Conservation (phyloP, 2,888 invertebrate genomes). For the Dryadula phaetusa region DNA sequence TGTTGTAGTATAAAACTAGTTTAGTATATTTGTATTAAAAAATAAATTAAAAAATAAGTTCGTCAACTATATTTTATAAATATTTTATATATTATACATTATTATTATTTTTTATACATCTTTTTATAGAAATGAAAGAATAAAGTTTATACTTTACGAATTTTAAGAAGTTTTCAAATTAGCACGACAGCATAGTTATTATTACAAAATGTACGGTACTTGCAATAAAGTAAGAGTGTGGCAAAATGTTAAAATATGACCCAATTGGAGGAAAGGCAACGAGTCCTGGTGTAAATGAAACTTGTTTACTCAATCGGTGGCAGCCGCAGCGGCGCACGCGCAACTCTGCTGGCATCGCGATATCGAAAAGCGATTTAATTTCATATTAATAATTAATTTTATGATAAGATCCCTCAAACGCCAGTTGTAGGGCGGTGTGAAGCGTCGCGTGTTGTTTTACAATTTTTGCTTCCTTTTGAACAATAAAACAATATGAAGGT, state of each 20-base stretch:
- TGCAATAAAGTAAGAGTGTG: constrained; percentile 1
- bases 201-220: background rate
- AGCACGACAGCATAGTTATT: background rate
- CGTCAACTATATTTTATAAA: background rate
- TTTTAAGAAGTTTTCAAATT: background rate
- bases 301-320: constrained; percentile 44
- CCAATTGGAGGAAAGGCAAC: constrained; percentile 37
- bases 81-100: too few species aligned
- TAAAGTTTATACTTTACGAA: background rate
- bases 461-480: constrained; percentile 18
- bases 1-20: too few species aligned
- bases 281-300: constrained; percentile 42
- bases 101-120: background rate
- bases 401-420: constrained; percentile 33
- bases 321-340: constrained; percentile 46
- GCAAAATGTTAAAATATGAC: constrained; percentile 29
- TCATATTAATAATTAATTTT: constrained; percentile 23
- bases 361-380: constrained; percentile 42
- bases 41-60: too few species aligned
- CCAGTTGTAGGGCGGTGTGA: constrained; percentile 39
- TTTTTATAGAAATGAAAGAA: too few species aligned
- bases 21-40: too few species aligned
- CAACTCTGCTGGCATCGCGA: constrained; percentile 27
- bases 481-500: constrained; percentile 43
- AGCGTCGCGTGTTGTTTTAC: constrained; percentile 32